Evolutionary conservation across 2,113 vertebrate genomes (phyloP), one percentile per base, ranked within the genome.

Genomic region (Ursus arctos): DNA sequence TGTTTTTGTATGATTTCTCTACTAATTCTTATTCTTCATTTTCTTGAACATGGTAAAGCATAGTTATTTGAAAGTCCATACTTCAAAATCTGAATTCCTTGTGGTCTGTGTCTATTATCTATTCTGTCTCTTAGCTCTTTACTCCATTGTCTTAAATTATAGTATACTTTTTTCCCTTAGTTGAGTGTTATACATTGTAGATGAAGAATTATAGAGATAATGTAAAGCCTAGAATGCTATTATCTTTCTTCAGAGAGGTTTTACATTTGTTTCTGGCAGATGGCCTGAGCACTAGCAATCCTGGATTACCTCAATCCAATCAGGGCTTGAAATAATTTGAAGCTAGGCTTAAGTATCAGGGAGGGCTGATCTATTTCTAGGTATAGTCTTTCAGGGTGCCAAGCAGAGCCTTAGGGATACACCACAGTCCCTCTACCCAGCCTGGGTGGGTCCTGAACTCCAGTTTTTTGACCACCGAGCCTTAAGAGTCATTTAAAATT

Each of bases 231-330:
- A n/a, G 40, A 91, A 59, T 67, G 40, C 63, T 43, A 7, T 21
- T 69, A 36, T 63, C 51, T 86, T 65, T 91, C 65, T 88, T 81
- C 26, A 79, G 91, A 61, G 76, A 81, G 65, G 93, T 65, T 94
- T 88, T 96, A 69, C 8, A 10, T 89, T 83, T 82, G 53, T 49
- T 83, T 87, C 31, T 96, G 92, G 89, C 89, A 94, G 77, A 76
- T 95, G 84, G 80, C 53, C 69, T 82, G 43, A 53, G 16, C 69
- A 85, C 65, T 59, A 40, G 55, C 43, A 92, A 55, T 94, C 57
- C 83, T 65, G 43, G 67, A 91, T 92, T 63, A 82, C 51, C 36
- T 93, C 74, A 88, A 13, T 77, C 51, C 40, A 51, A 0, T 85
- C 33, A 80, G 55, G 22, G 24, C 11, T n/a, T 59, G 89, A 61